phyloP scores from a whole-genome alignment of 2,888 invertebrate genomes.

The Drosophila fungiperda region DNA sequence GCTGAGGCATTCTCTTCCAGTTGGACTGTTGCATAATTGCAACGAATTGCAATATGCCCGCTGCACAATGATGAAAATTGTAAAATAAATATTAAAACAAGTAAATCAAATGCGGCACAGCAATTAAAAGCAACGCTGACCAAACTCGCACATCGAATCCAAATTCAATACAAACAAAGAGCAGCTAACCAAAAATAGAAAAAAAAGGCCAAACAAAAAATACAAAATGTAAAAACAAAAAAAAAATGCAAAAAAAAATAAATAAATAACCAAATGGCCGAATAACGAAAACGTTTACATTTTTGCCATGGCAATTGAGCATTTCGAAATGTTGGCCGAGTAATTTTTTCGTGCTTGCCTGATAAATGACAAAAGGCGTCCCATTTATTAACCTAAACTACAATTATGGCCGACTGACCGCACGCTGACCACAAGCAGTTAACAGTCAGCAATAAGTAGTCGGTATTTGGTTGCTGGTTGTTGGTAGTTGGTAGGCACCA shows the following conservation, averaged over 20 bases:
- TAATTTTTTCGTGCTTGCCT: slow-evolving; percentile 34
- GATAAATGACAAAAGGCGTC: slow-evolving; percentile 57
- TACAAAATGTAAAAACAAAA: neutral
- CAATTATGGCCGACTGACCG: slow-evolving; percentile 56
- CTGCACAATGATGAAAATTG: neutral
- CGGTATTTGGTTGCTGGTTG: slow-evolving; percentile 1
- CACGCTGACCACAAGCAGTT: slow-evolving; percentile 42
- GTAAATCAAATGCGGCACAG: slow-evolving; percentile 70
- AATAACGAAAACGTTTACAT: slow-evolving; percentile 31
- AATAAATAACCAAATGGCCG: slow-evolving; percentile 33
- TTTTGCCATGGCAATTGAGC: slow-evolving; percentile 46
- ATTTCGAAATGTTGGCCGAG: slow-evolving; percentile 46
- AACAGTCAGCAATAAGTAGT: slow-evolving; percentile 9
- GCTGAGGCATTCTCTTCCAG: neutral
- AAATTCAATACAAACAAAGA: slow-evolving; percentile 21
- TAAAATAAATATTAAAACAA: slow-evolving; percentile 2
- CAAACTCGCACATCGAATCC: slow-evolving; percentile 4
- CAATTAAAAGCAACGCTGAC: slow-evolving; percentile 65
- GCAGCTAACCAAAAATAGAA: slow-evolving; percentile 1
- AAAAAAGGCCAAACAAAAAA: slow-evolving; percentile 11
- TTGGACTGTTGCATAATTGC: neutral
- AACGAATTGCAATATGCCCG: neutral
- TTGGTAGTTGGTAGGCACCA: slow-evolving; percentile 9
- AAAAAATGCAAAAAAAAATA: slow-evolving; percentile 10
- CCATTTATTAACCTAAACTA: slow-evolving; percentile 62